Conservation (phyloP, 2,113 vertebrate genomes). For the Stomatorhinus ivindoensis region DNA sequence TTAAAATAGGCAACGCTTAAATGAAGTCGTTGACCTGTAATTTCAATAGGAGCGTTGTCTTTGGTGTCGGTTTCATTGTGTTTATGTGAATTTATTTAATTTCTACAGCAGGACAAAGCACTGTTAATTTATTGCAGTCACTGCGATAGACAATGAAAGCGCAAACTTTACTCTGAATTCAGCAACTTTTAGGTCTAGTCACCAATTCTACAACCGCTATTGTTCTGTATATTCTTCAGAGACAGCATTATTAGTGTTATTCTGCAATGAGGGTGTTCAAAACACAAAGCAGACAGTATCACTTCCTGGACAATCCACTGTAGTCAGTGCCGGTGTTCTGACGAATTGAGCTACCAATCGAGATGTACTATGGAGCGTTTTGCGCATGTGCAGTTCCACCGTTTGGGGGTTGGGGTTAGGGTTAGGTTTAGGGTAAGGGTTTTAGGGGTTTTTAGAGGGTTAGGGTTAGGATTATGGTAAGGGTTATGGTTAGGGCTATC, state of each 20-base stretch:
- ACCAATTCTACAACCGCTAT: neutral
- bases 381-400: no score
- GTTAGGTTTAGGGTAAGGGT: no score
- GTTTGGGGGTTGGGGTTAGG: no score
- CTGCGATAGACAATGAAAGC: neutral
- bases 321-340: no score
- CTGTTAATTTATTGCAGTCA: neutral
- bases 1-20: neutral
- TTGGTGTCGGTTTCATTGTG: neutral
- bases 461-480: no score
- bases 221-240: neutral
- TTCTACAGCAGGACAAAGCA: neutral
- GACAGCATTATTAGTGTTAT: neutral
- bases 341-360: no score
- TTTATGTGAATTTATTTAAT: neutral
- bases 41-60: neutral
- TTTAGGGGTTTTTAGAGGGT: no score
- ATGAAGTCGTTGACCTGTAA: no score
- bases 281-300: neutral
- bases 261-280: neutral
- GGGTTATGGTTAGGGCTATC: no score
- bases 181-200: neutral
- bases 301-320: neutral
- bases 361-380: no score
- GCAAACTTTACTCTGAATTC: neutral